Percentiles rank a stretch among this genome's conserved stretches.
phyloP scores from a whole-genome alignment of 2,113 vertebrate species.

The Lasiurus cinereus region DNA sequence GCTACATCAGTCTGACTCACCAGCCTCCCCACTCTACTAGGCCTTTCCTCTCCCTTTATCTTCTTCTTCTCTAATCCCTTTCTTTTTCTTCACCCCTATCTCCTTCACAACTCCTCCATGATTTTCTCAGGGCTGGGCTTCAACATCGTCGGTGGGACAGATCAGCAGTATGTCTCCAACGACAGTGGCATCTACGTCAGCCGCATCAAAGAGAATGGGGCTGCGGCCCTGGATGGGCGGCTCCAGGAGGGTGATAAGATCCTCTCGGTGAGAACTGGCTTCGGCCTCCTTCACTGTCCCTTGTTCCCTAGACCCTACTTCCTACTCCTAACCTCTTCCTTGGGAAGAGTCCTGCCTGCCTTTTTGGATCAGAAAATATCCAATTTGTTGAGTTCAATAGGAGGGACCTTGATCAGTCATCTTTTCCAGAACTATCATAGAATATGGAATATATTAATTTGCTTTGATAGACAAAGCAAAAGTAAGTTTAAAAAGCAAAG shows the following conservation, averaged over 20 bases:
- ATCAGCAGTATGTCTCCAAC: conserved; percentile 92
- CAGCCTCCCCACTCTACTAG: conserved; percentile 1
- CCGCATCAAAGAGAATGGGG: conserved; percentile 96
- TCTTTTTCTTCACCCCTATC: conserved; percentile 60
- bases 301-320: neutral
- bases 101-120: conserved; percentile 79
- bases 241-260: conserved; percentile 97
- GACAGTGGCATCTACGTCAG: conserved; percentile 96
- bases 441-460: conserved; percentile 1
- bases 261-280: conserved; percentile 90
- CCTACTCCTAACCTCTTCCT: neutral
- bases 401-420: neutral
- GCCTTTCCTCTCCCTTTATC: neutral
- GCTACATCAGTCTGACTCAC: conserved; percentile 4
- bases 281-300: conserved; percentile 61
- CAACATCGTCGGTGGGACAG: conserved; percentile 97
- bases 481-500: conserved; percentile 57
- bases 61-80: conserved; percentile 48
- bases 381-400: neutral
- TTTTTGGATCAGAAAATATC: conserved; percentile 53
- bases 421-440: neutral
- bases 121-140: conserved; percentile 94
- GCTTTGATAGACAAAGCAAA: conserved; percentile 29
- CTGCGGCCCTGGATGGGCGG: conserved; percentile 94
- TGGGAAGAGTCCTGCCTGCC: conserved; percentile 40